Evolutionary conservation across 2,888 invertebrate genomes (phyloP).

Genomic region (Drosophila quinaria): DNA sequence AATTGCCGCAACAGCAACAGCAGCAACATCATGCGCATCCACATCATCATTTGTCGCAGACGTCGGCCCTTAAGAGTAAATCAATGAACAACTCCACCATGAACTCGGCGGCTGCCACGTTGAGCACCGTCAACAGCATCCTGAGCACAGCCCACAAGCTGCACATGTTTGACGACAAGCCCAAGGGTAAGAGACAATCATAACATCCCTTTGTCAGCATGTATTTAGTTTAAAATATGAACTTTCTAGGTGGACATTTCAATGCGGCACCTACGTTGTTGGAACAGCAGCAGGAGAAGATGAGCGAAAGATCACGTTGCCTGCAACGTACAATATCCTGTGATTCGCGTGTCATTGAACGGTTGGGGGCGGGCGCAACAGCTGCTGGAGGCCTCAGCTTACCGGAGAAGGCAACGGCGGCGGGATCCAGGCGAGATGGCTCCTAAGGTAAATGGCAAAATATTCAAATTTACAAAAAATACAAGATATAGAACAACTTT

Average conservation of each 20-base stretch:
- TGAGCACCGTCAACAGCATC: slow-evolving; percentile 68
- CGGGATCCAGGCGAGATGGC: slow-evolving; percentile 55
- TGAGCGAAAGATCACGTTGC: slow-evolving; percentile 89
- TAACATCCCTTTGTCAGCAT: neutral
- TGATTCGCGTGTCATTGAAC: slow-evolving; percentile 72
- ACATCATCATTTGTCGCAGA: slow-evolving; percentile 20
- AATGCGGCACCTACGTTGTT: slow-evolving; percentile 94
- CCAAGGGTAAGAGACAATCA: slow-evolving; percentile 68
- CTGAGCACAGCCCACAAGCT: slow-evolving; percentile 71
- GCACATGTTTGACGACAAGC: slow-evolving; percentile 79
- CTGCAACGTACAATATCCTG: slow-evolving; percentile 73
- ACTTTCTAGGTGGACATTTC: slow-evolving; percentile 89
- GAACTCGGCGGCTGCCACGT: slow-evolving; percentile 56
- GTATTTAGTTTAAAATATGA: neutral
- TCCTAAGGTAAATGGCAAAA: slow-evolving; percentile 31
- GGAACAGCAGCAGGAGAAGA: slow-evolving; percentile 94
- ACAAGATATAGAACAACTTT: too few relatives aligned
- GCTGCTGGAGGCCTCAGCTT: slow-evolving; percentile 10
- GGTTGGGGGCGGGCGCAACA: slow-evolving; percentile 46
- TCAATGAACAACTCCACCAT: neutral
- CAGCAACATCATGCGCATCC: slow-evolving; percentile 35
- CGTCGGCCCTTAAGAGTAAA: slow-evolving; percentile 38
- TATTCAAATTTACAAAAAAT: neutral
- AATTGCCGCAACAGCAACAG: slow-evolving; percentile 39
- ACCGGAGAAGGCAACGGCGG: slow-evolving; percentile 44